Evolutionary conservation across 2,113 vertebrate species (phyloP).

Genomic region (Gracilinanus agilis): DNA sequence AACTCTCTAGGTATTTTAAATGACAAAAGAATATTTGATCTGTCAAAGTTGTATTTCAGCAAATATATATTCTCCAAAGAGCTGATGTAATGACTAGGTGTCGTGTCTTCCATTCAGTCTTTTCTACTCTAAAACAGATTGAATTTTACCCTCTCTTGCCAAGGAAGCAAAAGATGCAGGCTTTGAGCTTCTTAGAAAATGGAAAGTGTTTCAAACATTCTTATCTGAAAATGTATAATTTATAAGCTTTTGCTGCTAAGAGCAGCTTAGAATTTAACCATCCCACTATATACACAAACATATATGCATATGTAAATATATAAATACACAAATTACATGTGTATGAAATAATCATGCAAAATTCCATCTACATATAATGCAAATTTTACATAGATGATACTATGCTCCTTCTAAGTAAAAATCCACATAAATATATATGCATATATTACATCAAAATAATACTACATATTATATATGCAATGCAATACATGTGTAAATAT

Average conservation of each 20-base stretch:
- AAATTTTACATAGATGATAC: background rate
- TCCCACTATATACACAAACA: background rate
- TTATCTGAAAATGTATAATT: conserved; percentile 5
- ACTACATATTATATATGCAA: no score
- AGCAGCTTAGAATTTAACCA: background rate
- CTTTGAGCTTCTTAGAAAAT: background rate
- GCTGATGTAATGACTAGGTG: background rate
- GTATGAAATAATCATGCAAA: background rate
- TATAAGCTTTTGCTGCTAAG: background rate
- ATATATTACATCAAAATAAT: no score
- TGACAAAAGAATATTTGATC: background rate
- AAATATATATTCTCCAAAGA: background rate
- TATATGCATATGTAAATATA: background rate
- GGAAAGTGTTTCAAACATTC: background rate
- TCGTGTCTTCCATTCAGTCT: background rate
- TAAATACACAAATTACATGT: background rate
- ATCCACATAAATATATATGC: background rate
- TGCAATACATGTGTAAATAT: no score
- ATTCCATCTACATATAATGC: background rate
- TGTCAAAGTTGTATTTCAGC: background rate
- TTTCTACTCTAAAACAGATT: background rate
- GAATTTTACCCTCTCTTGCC: background rate
- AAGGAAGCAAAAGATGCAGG: background rate
- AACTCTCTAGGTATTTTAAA: background rate
- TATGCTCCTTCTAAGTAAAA: background rate